Conservation (phyloP, 2,888 invertebrate genomes). For the Globia sparganii region DNA sequence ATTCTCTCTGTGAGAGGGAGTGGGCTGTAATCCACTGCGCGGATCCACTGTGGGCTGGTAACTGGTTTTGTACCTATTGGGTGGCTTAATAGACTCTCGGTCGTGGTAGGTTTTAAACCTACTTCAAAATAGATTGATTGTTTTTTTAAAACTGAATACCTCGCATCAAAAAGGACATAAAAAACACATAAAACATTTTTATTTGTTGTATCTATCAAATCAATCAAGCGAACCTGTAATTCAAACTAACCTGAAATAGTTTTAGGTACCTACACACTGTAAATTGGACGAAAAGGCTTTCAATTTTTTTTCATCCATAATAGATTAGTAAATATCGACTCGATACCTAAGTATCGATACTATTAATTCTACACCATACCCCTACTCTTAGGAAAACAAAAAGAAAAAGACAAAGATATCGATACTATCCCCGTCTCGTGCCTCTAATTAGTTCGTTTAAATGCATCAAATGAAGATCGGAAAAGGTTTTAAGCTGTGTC, state of each 20-base stretch:
- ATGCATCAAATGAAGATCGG: slow-evolving; percentile 45
- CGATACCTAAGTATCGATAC: slow-evolving; percentile 23
- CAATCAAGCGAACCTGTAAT: not conserved
- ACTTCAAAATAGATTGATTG: not conserved
- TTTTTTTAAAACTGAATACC: not conserved
- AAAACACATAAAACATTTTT: not conserved
- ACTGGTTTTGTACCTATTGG: no score
- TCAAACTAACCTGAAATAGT: not conserved
- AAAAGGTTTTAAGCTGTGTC: not conserved
- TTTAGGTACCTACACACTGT: not conserved
- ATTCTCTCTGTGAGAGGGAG: no score
- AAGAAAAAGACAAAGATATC: not conserved
- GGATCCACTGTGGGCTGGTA: no score
- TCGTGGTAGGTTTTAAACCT: not conserved
- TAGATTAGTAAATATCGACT: not conserved
- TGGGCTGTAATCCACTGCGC: no score
- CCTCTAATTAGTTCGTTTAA: slow-evolving; percentile 51
- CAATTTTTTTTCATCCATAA: not conserved
- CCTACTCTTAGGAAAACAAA: not conserved
- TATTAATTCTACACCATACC: not conserved
- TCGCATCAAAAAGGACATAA: not conserved
- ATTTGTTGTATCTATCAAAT: no score
- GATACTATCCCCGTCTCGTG: not conserved
- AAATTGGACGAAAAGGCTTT: not conserved
- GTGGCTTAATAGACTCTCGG: no score